Evolutionary conservation across 1,140 invertebrate genomes (phyloP), one percentile per base, ranked within the genome.

Genomic region (Epicauta chinensis): DNA sequence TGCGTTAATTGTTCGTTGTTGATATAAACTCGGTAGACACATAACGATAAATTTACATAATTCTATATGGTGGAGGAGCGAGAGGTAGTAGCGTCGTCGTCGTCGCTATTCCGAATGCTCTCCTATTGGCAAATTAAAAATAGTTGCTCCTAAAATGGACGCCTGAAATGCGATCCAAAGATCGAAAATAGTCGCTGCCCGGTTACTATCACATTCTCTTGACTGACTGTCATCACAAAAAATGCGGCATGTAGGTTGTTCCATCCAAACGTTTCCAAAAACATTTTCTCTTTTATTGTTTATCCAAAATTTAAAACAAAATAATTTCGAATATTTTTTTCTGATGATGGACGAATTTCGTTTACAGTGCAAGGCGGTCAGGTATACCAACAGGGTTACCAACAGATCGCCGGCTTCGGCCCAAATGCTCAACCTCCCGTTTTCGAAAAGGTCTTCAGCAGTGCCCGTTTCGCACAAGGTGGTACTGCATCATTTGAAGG

Each of bases 401-500:
- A 72, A 80, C 84, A 60, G 80, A 82, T 65, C 78, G 85, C 70
- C 78, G 65, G 64, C 15, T 70, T 71, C 51, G 67, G 66, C n/a
- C 68, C 69, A 10, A 68, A 70, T 50, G 68, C 83, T 48, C 85
- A 86, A 58, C 91, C 92, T 40, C 91, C 92, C 51, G 86, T 93
- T 52, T 96, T 94, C 71, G 90, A 93, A 67, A 87, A 92, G 72
- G 91, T 94, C 62, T 93, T 94, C 70, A 87, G 86, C 71, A 93
- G 93, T 76, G 90, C 91, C 44, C 81, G 91, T 63, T 93, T 96
- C 70, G 91, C 91, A 40, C 90, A 94, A 77, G 92, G 91, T 51
- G 89, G 91, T 23, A 89, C 93, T 71, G 92, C 91, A 16, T 77
- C 86, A 66, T 97, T 99, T 72, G 89, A 97, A 72, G 91, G 97